Evolutionary conservation across 2,797 vertebrate species (phyloP), one percentile per base, ranked within the genome.

Genomic region (Dipus sagitta): DNA sequence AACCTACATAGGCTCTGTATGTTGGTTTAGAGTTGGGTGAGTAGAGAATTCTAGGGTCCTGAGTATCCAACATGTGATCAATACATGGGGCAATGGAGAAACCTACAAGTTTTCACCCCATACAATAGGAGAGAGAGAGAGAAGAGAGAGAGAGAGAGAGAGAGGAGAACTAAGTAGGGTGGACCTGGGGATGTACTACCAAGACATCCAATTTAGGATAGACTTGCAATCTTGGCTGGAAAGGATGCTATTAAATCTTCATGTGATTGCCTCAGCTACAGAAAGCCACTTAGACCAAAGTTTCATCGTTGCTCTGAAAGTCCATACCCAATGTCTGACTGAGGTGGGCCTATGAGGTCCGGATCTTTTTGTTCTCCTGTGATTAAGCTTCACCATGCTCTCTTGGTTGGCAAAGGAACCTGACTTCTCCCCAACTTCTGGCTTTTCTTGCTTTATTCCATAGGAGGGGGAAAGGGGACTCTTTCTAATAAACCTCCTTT

Each of bases 171-270:
- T n/a, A 6, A 28, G 82, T 9, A 3, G 28, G 13, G 1, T 28
- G 1, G 14, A 64, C 1, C 1, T 60, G 13, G 71, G 26, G n/a
- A 12, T 10, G 11, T 0, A 38, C 0, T 26, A 23, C 6, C 2
- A 9, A 38, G 32, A 71, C 3, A 14, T 21, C 24, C 23, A 2
- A 24, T 58, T 17, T 38, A 72, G 26, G 30, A 70, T 52, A 88
- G 38, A 18, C 30, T 26, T 60, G 2, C 17, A 80, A 34, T 52
- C 3, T 2, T 12, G 3, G 4, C 32, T 54, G 5, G 18, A 18
- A 14, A 70, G 62, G 21, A 4, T 26, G 14, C 12, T 60, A 14
- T 72, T 26, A 38, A 13, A 13, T 2, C 54, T 78, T 74, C 65
- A 10, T 38, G 76, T 8, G 10, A 54, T 7, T 9, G 28, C 68